phyloP scores from a whole-genome alignment of 2,888 invertebrate species.

The Cryptops parisi region DNA sequence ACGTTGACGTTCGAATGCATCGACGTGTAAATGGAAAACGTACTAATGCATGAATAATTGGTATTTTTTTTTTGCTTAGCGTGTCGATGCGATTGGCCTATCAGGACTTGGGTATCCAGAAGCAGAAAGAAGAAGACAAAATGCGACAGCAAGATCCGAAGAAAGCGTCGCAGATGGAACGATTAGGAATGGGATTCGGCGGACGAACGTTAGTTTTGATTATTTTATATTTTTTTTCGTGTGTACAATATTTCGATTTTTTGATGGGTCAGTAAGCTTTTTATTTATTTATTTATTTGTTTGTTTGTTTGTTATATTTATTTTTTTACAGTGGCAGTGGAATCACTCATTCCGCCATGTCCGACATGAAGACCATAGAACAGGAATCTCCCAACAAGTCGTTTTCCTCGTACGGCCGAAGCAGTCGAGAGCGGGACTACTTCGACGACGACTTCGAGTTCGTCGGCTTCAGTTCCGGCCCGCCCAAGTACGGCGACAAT shows the following conservation, averaged over 20 bases:
- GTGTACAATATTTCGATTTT: too few relatives aligned
- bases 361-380: conserved; percentile 81
- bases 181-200: conserved; percentile 81
- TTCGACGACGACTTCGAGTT: conserved; percentile 34
- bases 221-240: not conserved
- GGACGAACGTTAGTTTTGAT: conserved; percentile 35
- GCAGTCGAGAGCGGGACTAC: conserved; percentile 23
- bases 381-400: conserved; percentile 51
- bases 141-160: conserved; percentile 56
- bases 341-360: conserved; percentile 60
- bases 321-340: conserved; percentile 50
- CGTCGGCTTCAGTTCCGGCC: conserved; percentile 36
- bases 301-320: too few relatives aligned
- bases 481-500: conserved; percentile 39
- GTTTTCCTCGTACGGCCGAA: conserved; percentile 31
- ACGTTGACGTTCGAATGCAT: conserved; percentile 6
- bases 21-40: not conserved
- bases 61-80: conserved; percentile 10
- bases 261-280: too few relatives aligned
- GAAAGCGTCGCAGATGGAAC: conserved; percentile 75
- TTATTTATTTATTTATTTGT: conserved; percentile 17
- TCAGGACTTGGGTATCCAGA: conserved; percentile 53
- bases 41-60: not conserved
- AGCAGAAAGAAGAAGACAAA: conserved; percentile 53
- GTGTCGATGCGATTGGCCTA: conserved; percentile 49